A percentile compares a stretch with the other conserved stretches of the same genome.
Evolutionary conservation across 2,113 vertebrate genomes (phyloP).

Genomic region (Ammospiza caudacuta): DNA sequence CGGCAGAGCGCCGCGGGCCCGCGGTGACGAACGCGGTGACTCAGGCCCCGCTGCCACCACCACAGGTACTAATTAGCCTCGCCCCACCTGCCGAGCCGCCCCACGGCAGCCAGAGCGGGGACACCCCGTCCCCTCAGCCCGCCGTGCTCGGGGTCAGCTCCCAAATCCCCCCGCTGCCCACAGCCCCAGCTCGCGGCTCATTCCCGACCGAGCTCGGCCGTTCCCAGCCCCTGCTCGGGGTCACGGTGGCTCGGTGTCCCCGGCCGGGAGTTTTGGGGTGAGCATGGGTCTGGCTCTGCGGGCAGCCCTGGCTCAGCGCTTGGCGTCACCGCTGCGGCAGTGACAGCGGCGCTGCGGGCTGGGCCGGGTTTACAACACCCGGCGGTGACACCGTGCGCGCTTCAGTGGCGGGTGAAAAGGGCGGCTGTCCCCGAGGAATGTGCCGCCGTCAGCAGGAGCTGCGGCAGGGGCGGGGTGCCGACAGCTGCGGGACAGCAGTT

Average conservation of each 20-base stretch:
- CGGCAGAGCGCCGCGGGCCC: background rate
- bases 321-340: background rate
- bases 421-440: background rate
- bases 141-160: fast-evolving
- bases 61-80: background rate
- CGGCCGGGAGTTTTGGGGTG: background rate
- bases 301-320: background rate
- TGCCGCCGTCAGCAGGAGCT: constrained; percentile 44
- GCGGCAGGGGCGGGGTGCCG: background rate
- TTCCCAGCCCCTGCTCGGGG: background rate
- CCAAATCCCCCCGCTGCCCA: fast-evolving
- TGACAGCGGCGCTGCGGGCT: background rate
- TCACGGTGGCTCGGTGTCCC: background rate
- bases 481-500: background rate
- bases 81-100: background rate
- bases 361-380: background rate
- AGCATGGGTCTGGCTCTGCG: background rate
- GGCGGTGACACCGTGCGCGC: background rate
- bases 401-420: background rate
- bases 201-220: background rate
- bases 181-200: background rate
- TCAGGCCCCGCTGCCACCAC: background rate
- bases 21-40: background rate
- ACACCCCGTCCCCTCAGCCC: background rate
- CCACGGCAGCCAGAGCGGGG: fast-evolving